phyloP scores from a whole-genome alignment of 1,140 invertebrate genomes.

The Temnothorax curvispinosus region DNA sequence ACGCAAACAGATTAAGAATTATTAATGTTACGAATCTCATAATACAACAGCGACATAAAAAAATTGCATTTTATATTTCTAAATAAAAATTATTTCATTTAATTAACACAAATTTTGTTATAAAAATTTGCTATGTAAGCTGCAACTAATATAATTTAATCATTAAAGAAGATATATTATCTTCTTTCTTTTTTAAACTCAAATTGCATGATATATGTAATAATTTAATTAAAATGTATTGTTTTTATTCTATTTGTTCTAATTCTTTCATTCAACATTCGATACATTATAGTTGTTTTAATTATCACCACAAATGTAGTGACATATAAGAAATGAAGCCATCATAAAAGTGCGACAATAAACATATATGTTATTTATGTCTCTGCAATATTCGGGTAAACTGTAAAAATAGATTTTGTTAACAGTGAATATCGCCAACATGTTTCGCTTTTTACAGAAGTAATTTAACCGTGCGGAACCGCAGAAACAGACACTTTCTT shows the following conservation, averaged over 20 bases:
- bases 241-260: neutral
- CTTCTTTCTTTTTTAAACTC: neutral
- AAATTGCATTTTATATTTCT: neutral
- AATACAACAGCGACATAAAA: neutral
- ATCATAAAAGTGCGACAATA: neutral
- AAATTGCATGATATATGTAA: neutral
- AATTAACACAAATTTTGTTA: neutral
- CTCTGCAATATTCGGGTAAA: neutral
- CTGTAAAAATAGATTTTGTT: neutral
- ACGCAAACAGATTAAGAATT: neutral
- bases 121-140: neutral
- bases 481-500: slow-evolving; percentile 3
- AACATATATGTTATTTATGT: neutral
- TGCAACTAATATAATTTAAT: neutral
- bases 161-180: neutral
- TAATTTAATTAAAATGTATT: neutral
- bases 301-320: neutral
- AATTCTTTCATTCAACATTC: neutral
- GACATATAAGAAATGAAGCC: neutral
- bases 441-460: neutral
- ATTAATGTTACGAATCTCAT: neutral
- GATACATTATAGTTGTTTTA: neutral
- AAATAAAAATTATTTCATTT: neutral
- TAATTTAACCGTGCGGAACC: slow-evolving; percentile 1
- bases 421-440: neutral